These are phyloP conservation scores for Lasaia peninsularis DNA, from an alignment of 1,140 invertebrate genomes.

Conservation along the genomic window DNA sequence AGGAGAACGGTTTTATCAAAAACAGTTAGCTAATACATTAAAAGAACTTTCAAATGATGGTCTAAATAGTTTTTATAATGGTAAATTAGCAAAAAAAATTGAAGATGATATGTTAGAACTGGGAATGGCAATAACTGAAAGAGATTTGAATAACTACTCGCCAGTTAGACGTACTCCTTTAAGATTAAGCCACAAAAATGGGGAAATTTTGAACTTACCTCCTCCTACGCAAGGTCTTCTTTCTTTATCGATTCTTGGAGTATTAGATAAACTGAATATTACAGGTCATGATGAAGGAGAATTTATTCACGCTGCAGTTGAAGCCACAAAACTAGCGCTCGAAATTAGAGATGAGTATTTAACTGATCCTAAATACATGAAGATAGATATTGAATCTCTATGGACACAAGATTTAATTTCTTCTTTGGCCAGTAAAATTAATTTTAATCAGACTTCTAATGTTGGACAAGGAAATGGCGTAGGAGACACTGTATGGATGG, in stretches of 20 bases:
- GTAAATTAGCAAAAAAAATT: constrained; percentile 51
- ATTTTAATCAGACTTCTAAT: constrained; percentile 32
- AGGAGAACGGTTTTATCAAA: constrained; percentile 54
- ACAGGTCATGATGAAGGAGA: constrained; percentile 56
- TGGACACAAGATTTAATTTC: constrained; percentile 36
- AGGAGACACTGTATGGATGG: constrained; percentile 66
- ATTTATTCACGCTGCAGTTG: constrained; percentile 60
- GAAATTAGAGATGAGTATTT: constrained; percentile 54
- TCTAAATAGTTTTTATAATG: constrained; percentile 59
- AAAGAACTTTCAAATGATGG: constrained; percentile 46
- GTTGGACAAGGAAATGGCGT: constrained; percentile 39
- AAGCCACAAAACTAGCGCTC: constrained; percentile 65
- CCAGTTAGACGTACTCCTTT: constrained; percentile 49
- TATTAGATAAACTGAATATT: constrained; percentile 55
- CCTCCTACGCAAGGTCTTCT: constrained; percentile 62
- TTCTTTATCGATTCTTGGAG: constrained; percentile 55
- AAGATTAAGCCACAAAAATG: constrained; percentile 41
- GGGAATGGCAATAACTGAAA: constrained; percentile 56
- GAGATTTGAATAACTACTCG: constrained; percentile 56
- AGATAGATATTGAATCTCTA: constrained; percentile 43
- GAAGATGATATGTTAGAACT: constrained; percentile 50
- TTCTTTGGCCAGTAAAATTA: constrained; percentile 50
- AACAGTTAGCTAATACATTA: constrained; percentile 47
- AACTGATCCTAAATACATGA: constrained; percentile 59
- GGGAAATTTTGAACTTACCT: constrained; percentile 54